These are phyloP conservation scores for Vanacampus margaritifer DNA, from an alignment of 2,113 vertebrate species.

Conservation along the genomic window DNA sequence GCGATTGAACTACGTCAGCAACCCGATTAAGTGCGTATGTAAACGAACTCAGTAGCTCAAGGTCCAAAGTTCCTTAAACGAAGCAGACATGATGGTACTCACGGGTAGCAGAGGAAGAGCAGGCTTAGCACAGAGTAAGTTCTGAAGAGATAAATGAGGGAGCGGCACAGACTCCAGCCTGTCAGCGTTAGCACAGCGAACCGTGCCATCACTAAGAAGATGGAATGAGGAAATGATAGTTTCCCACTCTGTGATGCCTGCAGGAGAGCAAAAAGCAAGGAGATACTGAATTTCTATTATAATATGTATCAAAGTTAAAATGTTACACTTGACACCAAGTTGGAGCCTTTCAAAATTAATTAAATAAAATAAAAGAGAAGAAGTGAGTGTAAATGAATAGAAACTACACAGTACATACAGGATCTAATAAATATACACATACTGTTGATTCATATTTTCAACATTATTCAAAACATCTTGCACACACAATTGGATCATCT, in stretches of 20 bases:
- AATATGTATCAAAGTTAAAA: no score
- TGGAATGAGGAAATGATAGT: constrained; percentile 88
- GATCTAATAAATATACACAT: no score
- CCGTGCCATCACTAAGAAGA: constrained; percentile 88
- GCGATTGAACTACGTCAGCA: neutral
- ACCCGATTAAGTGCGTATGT: neutral
- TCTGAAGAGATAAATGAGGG: constrained; percentile 93
- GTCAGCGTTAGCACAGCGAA: constrained; percentile 93
- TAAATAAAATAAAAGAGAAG: no score
- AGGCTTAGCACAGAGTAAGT: constrained; percentile 94
- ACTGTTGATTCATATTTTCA: no score
- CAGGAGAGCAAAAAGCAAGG: constrained; percentile 1
- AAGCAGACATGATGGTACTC: constrained; percentile 64
- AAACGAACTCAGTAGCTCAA: neutral
- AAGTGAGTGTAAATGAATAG: no score
- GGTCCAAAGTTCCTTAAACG: neutral
- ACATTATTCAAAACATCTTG: no score
- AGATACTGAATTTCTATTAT: no score
- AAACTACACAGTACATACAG: no score
- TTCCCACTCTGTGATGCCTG: constrained; percentile 95
- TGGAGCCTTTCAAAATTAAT: no score
- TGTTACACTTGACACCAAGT: no score
- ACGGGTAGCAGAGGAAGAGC: constrained; percentile 98
- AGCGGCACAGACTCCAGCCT: constrained; percentile 93
- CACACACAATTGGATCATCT: no score